Evolutionary conservation across 1,140 invertebrate species (phyloP), one percentile per base, ranked within the genome.

Genomic region (Drosophila asahinai): DNA sequence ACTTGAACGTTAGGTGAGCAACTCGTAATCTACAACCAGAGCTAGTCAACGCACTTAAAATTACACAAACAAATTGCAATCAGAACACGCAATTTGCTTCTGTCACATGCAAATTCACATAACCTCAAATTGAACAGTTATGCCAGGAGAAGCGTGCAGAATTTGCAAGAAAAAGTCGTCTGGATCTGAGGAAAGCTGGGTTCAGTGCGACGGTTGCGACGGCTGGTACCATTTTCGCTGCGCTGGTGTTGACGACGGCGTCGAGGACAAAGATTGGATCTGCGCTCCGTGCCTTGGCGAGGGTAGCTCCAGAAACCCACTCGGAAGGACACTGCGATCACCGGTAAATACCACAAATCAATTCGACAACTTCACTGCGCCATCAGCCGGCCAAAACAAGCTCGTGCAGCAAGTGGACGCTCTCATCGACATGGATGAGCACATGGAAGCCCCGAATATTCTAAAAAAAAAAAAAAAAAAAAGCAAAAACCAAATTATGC

Each of bases 131-230:
- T 47, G n/a, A 47, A 47, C 45, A 47, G 45, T 19, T 9, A 47
- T 47, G 45, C 22, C 11, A 17, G n/a, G 19, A 47, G 15, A 30
- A 30, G 48, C 15, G 3, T 51, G 48, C 15, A 25, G 49, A 51
- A 51, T 51, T 27, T 51, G 49, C 25, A n/a, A 51, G 49, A 51
- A 51, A 27, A 51, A 51, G 27, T 17, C 25, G 15, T 5, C 15
- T n/a, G 49, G 15, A 51, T n/a, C 49, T 30, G 49, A 51, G 25
- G 4, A 51, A 51, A 51, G 49, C 25, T 51, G 49, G 49, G 49
- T 27, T 25, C 25, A 51, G n/a, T 51, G 25, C 49, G 8, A 27
- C 25, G n/a, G 14, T 51, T 51, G 48, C 15, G 48, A 51, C 48
- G 15, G 25, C 9, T 47, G 43, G n/a, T 47, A 47, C 17, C 43